Evolutionary conservation across 2,113 vertebrate species (phyloP).

Genomic region (Pungitius pungitius): DNA sequence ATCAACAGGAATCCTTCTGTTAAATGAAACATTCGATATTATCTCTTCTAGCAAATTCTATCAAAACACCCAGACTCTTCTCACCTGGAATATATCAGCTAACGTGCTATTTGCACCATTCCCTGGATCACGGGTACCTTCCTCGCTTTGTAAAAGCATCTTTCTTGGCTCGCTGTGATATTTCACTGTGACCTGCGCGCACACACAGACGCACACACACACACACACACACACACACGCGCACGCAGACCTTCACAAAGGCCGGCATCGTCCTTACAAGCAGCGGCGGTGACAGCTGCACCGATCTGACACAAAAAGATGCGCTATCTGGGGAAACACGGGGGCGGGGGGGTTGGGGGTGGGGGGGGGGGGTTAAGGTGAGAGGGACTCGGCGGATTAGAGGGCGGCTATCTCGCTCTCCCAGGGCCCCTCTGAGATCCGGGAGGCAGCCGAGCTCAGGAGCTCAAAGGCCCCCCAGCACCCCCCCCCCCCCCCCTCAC

Average conservation of each 20-base stretch:
- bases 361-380: constrained; percentile 58
- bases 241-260: constrained; percentile 26
- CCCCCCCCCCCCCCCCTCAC: constrained; percentile 38
- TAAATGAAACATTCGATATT: no score
- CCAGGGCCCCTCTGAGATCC: constrained; percentile 58
- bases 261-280: constrained; percentile 38
- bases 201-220: neutral
- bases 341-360: constrained; percentile 41
- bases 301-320: constrained; percentile 68
- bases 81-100: no score
- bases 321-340: constrained; percentile 47
- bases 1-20: no score
- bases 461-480: constrained; percentile 42
- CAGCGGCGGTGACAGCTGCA: constrained; percentile 48
- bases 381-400: constrained; percentile 60
- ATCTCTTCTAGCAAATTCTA: no score
- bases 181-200: constrained; percentile 13
- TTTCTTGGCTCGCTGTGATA: constrained; percentile 20
- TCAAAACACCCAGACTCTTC: no score
- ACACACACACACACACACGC: neutral
- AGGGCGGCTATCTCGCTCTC: constrained; percentile 62
- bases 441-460: constrained; percentile 56
- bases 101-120: constrained; percentile 20
- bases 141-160: constrained; percentile 7
- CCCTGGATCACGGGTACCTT: neutral